Evolutionary conservation across 2,888 invertebrate species (phyloP), one percentile per base, ranked within the genome.

Genomic region (Poecilus cupreus): DNA sequence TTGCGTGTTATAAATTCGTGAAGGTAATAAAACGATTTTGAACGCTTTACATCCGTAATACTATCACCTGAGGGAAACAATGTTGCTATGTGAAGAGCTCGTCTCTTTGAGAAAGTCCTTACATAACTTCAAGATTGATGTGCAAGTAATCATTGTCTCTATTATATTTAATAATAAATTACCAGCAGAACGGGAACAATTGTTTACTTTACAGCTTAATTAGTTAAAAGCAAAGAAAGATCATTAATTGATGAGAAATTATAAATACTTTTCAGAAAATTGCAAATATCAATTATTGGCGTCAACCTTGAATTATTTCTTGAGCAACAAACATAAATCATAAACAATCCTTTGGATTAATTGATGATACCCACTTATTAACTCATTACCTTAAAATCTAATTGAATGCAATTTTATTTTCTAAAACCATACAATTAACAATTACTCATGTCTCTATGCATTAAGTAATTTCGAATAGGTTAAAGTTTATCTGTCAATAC

Each of bases 111-210:
- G 60, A 60, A 60, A 60, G 60, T 60, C n/a, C 24, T 60, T 60
- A 26, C 24, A 13, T 26, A 60, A 60, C 26, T 10, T 3, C 24
- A 60, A 60, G 60, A 60, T 60, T 60, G 60, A 60, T 60, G 60
- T 5, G 26, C 13, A 22, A 24, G 26, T 26, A 60, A 26, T 60
- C 26, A 60, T 60, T 60, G 60, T 60, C 13, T 26, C 26, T 60
- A 24, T 60, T 60, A 26, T 57, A 60, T 26, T 24, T 60, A 26
- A 60, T 60, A 60, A 60, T 60, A 60, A 60, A 60, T 26, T 60
- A 26, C 60, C 13, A 13, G 24, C 8, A 13, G 24, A 26, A 6
- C 10, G 22, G n/a, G 26, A 26, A 24, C 26, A 60, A 22, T 26
- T 60, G 26, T 26, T 54, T 54, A 54, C 20, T 49, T 49, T 49